Percentiles rank a stretch among this genome's conserved stretches.
Evolutionary conservation across 2,888 invertebrate species (phyloP).

Genomic region (Microdon myrmicae): DNA sequence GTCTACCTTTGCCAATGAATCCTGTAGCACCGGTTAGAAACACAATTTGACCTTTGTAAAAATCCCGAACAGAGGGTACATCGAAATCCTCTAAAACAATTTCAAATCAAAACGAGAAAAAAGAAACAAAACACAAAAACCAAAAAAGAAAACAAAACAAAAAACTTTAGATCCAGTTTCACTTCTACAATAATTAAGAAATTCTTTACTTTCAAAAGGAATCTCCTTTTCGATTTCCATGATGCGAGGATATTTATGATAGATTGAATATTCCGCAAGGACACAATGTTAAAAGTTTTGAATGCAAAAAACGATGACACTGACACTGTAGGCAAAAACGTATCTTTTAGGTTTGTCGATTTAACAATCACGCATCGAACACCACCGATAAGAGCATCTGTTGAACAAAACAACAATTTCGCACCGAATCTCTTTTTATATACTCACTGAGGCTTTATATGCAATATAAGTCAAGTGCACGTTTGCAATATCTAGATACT

Average conservation of each 20-base stretch:
- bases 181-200: background rate
- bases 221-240: slow-evolving; percentile 38
- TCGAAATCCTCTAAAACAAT: slow-evolving; percentile 35
- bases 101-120: too few relatives aligned
- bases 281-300: slow-evolving; percentile 4
- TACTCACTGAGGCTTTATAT: slow-evolving; percentile 34
- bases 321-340: background rate
- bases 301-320: background rate
- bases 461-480: slow-evolving; percentile 16
- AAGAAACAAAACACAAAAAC: too few relatives aligned
- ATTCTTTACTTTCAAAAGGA: slow-evolving; percentile 34
- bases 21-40: slow-evolving; percentile 74
- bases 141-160: slow-evolving; percentile 5
- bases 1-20: slow-evolving; percentile 65
- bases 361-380: slow-evolving; percentile 40
- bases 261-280: too few relatives aligned
- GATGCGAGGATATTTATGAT: slow-evolving; percentile 9
- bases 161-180: slow-evolving; percentile 3
- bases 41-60: slow-evolving; percentile 71
- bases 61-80: slow-evolving; percentile 68
- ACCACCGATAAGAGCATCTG: slow-evolving; percentile 45
- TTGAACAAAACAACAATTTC: slow-evolving; percentile 47
- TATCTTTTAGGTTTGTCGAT: slow-evolving; percentile 25
- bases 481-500: slow-evolving; percentile 10
- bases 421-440: slow-evolving; percentile 44